Evolutionary conservation across 2,888 invertebrate species (phyloP), one percentile per base, ranked within the genome.

Genomic region (Drosophila maculinotata): DNA sequence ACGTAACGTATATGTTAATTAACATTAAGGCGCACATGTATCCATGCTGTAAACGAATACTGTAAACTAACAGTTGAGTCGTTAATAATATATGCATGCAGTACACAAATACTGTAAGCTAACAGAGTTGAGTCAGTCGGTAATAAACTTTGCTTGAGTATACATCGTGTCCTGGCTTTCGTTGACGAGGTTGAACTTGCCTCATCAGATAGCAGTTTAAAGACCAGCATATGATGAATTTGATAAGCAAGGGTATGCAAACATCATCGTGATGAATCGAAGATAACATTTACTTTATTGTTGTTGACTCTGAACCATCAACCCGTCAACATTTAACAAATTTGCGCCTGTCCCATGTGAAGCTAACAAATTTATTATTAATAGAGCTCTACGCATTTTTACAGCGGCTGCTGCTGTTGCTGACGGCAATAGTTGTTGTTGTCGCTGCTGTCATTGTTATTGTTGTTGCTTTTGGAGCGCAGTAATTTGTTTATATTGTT

Each of bases 401-500:
- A 36, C 63, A 49, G 36, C 58, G 36, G 38, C 53, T 36, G 38
- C 28, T 44, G 56, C 12, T 42, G 42, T 38, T 65, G 58, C 58
- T 62, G 60, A 42, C 65, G 56, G 48, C 65, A 51, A 57, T 45
- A 44, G 48, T 25, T 30, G 39, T 42, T 41, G 60, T 17, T 79
- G 65, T 67, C 60, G 39, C 1, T 48, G 71, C 12, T 26, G 45
- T 12, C 17, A 44, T 31, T 53, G 54, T 17, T 59, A 12, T 28
- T 44, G 36, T 26, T 41, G 52, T 15, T 44, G 64, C 31, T n/a
- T 60, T 12, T 39, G 23, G 26, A 45, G 44, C 68, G 20, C 39
- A 42, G 86, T 70, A 86, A 80, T 87, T 87, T 80, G 82, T 77
- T 84, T 81, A 78, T 78, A 80, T 81, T 81, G 88, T 81, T 79